Base-by-base conservation (phyloP, 2,888 invertebrate species). In the Ganaspis brasiliensis region DNA sequence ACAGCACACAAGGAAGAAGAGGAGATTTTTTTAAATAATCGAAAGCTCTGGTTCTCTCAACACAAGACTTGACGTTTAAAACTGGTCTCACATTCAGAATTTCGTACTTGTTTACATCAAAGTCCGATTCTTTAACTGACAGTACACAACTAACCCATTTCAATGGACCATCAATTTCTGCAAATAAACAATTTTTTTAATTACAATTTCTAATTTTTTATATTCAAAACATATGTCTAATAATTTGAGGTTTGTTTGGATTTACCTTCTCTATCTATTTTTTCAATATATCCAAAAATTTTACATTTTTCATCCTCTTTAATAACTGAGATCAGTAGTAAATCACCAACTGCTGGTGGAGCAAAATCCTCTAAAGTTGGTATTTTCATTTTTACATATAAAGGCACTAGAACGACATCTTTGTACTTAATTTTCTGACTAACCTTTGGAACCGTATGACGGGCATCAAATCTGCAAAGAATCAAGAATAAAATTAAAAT, bases 1-100 rank as follows among this genome's bases (percentile, higher is more conserved):
- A 1, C 24, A 67, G n/a, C 24, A 67, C 24, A 24, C 21, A 67
- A 1, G 21, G 24, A 67, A 67, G 45, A 2, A 67, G 67, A 1
- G 45, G 21, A 6, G 67, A 45, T 21, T 4, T 21, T 67, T n/a
- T 14, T 12, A 67, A 24, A 19, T 19, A 24, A 24, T 2, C 2
- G 3, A 67, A 5, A 24, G 45, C 67, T 45, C 40, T 67, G 8
- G 45, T 45, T 67, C 24, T 67, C 14, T 67, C 67, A 8, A 67
- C 9, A 24, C n/a, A 45, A 21, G 40, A 45, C 9, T 45, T 45
- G 8, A 67, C 21, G 4, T 67, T 67, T n/a, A 45, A 12, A 24
- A 67, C n/a, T 14, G 24, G 21, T 24, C 45, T 40, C 21, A 67
- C 24, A 14, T 21, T n/a, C 2, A 19, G 1, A 45, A 67, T 67